Conservation (phyloP, 2,888 invertebrate species). For the Drosophila borborema region DNA sequence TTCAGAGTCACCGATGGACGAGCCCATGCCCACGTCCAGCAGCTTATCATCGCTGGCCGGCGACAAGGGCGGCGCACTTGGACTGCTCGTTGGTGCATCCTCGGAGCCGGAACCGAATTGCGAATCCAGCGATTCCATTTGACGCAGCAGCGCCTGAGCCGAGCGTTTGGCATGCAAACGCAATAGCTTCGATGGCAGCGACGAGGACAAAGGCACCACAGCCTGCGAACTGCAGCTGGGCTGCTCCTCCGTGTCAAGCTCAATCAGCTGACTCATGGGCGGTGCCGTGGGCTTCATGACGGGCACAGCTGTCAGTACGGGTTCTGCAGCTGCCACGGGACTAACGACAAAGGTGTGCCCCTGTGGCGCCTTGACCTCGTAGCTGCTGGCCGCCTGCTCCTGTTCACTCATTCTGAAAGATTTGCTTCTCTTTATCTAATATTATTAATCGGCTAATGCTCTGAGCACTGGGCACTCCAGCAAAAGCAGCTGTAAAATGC, state of each 20-base stretch:
- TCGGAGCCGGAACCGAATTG: constrained; percentile 77
- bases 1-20: constrained; percentile 81
- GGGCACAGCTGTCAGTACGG: constrained; percentile 73
- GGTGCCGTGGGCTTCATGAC: constrained; percentile 48
- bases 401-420: constrained; percentile 36
- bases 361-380: constrained; percentile 68
- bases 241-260: constrained; percentile 43
- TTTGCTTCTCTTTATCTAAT: not conserved
- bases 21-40: constrained; percentile 82
- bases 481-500: constrained; percentile 43
- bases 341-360: constrained; percentile 80
- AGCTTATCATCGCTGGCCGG: constrained; percentile 68
- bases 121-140: constrained; percentile 74
- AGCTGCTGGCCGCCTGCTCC: constrained; percentile 25
- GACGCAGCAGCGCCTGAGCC: constrained; percentile 76
- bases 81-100: constrained; percentile 50
- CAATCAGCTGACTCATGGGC: not conserved
- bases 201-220: constrained; percentile 83
- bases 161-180: constrained; percentile 82
- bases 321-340: constrained; percentile 53
- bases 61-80: constrained; percentile 64
- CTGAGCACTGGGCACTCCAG: constrained; percentile 75
- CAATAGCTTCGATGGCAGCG: constrained; percentile 82
- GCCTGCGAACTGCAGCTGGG: constrained; percentile 76
- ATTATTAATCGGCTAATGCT: constrained; percentile 54